phyloP scores from a whole-genome alignment of 1,140 invertebrate genomes.

The Tetragnatha versicolor region DNA sequence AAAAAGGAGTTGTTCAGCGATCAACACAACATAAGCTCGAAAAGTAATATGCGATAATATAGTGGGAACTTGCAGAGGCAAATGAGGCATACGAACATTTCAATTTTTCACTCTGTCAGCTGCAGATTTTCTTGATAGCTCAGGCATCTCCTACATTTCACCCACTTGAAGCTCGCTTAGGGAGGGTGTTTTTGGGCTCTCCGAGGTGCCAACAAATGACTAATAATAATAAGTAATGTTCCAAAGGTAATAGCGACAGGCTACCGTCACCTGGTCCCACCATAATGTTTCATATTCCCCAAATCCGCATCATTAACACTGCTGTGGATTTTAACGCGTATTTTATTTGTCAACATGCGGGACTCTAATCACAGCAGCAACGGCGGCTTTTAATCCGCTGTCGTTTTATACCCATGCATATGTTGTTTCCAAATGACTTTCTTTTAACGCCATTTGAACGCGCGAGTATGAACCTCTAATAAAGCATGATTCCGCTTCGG shows the following conservation, averaged over 20 bases:
- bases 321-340: slow-evolving; percentile 43
- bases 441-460: too few relatives aligned
- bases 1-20: slow-evolving; percentile 25
- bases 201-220: slow-evolving; percentile 39
- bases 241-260: slow-evolving; percentile 33
- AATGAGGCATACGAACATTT: slow-evolving; percentile 44
- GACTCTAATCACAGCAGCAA: too few relatives aligned
- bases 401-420: too few relatives aligned
- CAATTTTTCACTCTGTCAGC: slow-evolving; percentile 50
- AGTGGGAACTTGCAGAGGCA: slow-evolving; percentile 25
- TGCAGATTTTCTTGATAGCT: slow-evolving; percentile 46
- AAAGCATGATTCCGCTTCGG: too few relatives aligned
- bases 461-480: too few relatives aligned
- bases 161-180: slow-evolving; percentile 31
- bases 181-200: slow-evolving; percentile 20
- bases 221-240: slow-evolving; percentile 51
- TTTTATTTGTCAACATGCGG: slow-evolving; percentile 48
- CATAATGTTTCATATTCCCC: slow-evolving; percentile 42
- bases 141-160: slow-evolving; percentile 15
- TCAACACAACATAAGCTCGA: slow-evolving; percentile 37
- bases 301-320: slow-evolving; percentile 49
- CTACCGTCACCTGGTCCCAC: slow-evolving; percentile 40
- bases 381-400: too few relatives aligned
- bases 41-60: slow-evolving; percentile 48
- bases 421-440: too few relatives aligned